phyloP scores from a whole-genome alignment of 2,888 invertebrate species.

The Cerastis leucographa region DNA sequence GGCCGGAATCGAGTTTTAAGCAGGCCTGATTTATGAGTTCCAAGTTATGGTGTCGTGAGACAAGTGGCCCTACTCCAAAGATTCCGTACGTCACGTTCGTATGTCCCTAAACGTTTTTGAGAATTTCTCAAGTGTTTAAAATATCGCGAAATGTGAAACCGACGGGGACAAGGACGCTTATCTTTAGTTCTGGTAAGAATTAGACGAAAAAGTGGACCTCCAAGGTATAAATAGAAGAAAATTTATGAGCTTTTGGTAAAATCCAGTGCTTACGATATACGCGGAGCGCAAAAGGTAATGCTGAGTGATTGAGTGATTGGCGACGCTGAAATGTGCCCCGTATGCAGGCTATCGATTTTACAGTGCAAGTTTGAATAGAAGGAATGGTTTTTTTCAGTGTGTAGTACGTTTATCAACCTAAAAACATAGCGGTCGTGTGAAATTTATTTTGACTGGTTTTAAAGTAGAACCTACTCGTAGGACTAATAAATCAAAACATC shows the following conservation, averaged over 20 bases:
- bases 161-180: constrained; percentile 48
- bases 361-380: constrained; percentile 3
- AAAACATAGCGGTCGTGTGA: neutral
- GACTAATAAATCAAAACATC: neutral
- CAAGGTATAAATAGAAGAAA: constrained; percentile 43
- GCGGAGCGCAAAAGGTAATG: constrained; percentile 29
- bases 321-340: constrained; percentile 21
- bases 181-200: constrained; percentile 46
- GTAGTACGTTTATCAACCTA: neutral
- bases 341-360: constrained; percentile 34
- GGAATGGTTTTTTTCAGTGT: neutral
- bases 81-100: constrained; percentile 78
- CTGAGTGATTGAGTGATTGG: constrained; percentile 46
- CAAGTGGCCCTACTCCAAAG: constrained; percentile 79
- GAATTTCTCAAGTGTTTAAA: constrained; percentile 72
- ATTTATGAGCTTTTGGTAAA: constrained; percentile 47
- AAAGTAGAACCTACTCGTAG: neutral
- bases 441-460: neutral
- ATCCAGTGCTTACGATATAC: constrained; percentile 7
- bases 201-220: constrained; percentile 41
- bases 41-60: constrained; percentile 82
- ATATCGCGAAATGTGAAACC: constrained; percentile 74
- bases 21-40: constrained; percentile 85
- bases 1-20: constrained; percentile 80
- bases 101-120: constrained; percentile 71